phyloP scores from a whole-genome alignment of 2,888 invertebrate genomes.

The Penaeus monodon region DNA sequence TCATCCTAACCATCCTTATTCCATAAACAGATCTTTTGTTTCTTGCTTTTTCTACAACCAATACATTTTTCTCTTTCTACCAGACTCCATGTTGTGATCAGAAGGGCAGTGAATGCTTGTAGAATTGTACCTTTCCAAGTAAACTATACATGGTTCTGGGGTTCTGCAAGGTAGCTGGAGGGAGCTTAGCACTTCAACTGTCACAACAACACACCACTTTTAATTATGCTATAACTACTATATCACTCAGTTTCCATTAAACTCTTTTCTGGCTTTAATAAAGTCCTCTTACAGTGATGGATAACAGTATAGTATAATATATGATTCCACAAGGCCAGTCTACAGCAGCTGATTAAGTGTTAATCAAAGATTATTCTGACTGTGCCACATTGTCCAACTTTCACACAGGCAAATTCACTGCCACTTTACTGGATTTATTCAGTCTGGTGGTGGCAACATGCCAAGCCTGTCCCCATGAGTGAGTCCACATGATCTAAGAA shows the following conservation, averaged over 20 bases:
- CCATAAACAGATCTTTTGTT: neutral
- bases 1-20: too few relatives aligned
- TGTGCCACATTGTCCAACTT: too few relatives aligned
- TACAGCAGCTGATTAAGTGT: too few relatives aligned
- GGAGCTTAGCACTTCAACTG: slow-evolving; percentile 33
- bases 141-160: slow-evolving; percentile 34
- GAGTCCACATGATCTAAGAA: too few relatives aligned
- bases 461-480: too few relatives aligned
- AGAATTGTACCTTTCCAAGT: neutral
- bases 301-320: too few relatives aligned
- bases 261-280: neutral
- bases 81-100: slow-evolving; percentile 24
- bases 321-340: too few relatives aligned
- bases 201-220: slow-evolving; percentile 33
- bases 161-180: slow-evolving; percentile 35
- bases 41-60: neutral
- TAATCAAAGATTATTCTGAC: too few relatives aligned
- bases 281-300: slow-evolving; percentile 14
- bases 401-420: too few relatives aligned
- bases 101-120: neutral
- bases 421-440: too few relatives aligned
- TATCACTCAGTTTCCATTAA: neutral
- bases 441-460: too few relatives aligned
- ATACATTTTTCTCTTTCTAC: neutral
- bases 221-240: slow-evolving; percentile 12